A percentile compares a stretch with the other conserved stretches of the same genome.
Evolutionary conservation across 2,888 invertebrate species (phyloP).

Genomic region (Diabrotica balteata): DNA sequence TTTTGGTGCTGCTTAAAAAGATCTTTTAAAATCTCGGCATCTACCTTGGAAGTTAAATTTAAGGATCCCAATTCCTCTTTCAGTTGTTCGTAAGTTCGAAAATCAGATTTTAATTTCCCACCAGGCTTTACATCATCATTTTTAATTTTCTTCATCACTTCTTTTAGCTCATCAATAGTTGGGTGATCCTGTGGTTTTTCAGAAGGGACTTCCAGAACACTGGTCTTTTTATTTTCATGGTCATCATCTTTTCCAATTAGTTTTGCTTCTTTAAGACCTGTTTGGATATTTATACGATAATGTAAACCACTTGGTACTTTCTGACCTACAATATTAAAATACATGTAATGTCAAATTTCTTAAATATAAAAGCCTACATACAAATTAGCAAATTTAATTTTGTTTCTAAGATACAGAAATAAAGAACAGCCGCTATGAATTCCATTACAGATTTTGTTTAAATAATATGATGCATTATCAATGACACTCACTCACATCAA

Average conservation of each 20-base stretch:
- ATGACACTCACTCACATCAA: no score
- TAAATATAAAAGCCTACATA: not conserved
- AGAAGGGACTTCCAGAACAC: slow-evolving; percentile 33
- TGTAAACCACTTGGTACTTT: slow-evolving; percentile 77
- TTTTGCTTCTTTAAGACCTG: slow-evolving; percentile 78
- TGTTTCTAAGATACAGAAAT: no score
- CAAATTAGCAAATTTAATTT: not conserved
- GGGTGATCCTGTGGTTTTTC: slow-evolving; percentile 43
- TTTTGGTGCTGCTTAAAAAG: slow-evolving; percentile 64
- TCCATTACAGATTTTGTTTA: no score
- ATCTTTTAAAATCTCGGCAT: slow-evolving; percentile 69
- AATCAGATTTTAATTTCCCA: slow-evolving; percentile 59
- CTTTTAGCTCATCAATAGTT: slow-evolving; percentile 47
- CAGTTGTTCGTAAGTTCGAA: slow-evolving; percentile 69
- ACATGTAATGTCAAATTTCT: not conserved
- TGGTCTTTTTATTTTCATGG: slow-evolving; percentile 43
- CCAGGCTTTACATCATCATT: slow-evolving; percentile 39
- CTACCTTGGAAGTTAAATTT: slow-evolving; percentile 71
- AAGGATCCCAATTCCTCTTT: slow-evolving; percentile 70
- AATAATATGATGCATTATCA: no score
- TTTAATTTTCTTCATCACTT: slow-evolving; percentile 56
- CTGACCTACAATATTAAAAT: slow-evolving; percentile 65
- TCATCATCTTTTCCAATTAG: slow-evolving; percentile 65
- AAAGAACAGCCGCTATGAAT: no score
- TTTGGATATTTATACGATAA: slow-evolving; percentile 76